Conservation (phyloP, 2,888 invertebrate species). For the Tortrix viridana region DNA sequence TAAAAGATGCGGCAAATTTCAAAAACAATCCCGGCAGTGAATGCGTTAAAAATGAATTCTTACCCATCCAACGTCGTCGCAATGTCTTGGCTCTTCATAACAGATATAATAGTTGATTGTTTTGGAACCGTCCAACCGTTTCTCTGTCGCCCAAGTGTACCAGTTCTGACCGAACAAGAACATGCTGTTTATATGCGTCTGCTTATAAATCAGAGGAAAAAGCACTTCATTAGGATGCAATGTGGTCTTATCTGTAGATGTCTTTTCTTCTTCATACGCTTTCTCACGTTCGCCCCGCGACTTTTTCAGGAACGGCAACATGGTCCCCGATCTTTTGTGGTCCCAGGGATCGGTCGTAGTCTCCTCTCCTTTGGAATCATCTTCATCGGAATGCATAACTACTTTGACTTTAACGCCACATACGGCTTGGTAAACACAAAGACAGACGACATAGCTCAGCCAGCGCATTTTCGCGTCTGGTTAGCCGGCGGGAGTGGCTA, state of each 20-base stretch:
- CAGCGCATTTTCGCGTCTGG: conserved; percentile 53
- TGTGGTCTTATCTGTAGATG: conserved; percentile 58
- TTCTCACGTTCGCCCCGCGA: conserved; percentile 48
- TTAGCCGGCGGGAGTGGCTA: conserved; percentile 2
- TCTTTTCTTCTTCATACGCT: conserved; percentile 58
- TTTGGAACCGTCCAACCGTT: conserved; percentile 69
- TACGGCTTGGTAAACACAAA: conserved; percentile 52
- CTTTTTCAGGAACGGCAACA: conserved; percentile 63
- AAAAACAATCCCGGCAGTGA: neutral
- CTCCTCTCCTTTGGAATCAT: conserved; percentile 67
- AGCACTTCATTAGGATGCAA: conserved; percentile 74
- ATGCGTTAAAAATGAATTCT: conserved; percentile 41
- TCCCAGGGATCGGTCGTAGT: conserved; percentile 60
- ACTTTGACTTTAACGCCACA: conserved; percentile 73
- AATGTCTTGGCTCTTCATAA: conserved; percentile 75
- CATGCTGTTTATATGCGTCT: conserved; percentile 75
- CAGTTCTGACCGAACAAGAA: conserved; percentile 78
- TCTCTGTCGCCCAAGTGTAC: conserved; percentile 78
- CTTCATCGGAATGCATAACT: conserved; percentile 70
- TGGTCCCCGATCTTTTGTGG: conserved; percentile 51
- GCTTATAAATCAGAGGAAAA: conserved; percentile 73
- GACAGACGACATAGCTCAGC: conserved; percentile 48
- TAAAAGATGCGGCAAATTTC: too few relatives aligned
- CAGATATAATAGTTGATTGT: conserved; percentile 72
- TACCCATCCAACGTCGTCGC: conserved; percentile 79